Evolutionary conservation across 2,113 vertebrate genomes (phyloP).

Genomic region (Odontophorus gujanensis): DNA sequence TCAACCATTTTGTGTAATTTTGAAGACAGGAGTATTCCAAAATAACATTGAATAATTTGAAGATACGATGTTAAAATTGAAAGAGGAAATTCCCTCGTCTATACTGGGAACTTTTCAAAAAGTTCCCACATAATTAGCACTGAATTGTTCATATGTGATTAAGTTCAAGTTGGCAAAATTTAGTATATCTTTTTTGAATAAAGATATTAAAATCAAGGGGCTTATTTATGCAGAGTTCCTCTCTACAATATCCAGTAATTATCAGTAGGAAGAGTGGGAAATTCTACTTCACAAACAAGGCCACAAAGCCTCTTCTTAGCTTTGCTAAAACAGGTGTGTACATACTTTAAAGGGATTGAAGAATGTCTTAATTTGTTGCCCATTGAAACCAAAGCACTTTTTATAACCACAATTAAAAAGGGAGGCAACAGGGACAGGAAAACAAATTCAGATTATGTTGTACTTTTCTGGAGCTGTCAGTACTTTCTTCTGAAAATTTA

Average conservation of each 20-base stretch:
- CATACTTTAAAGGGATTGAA: conserved; percentile 37
- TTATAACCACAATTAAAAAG: conserved; percentile 65
- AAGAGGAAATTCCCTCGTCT: background rate
- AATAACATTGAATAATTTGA: background rate
- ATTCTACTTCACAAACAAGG: background rate
- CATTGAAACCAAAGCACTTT: conserved; percentile 49
- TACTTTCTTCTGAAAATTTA: conserved; percentile 50
- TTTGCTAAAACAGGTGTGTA: conserved; percentile 45
- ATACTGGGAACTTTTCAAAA: background rate
- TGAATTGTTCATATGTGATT: background rate
- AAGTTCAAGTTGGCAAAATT: background rate
- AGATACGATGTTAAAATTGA: background rate
- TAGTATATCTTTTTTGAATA: background rate
- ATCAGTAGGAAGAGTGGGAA: rapidly evolving
- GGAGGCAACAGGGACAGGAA: conserved; percentile 46
- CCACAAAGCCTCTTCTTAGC: background rate
- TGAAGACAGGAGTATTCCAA: background rate
- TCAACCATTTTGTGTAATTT: background rate
- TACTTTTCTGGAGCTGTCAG: background rate
- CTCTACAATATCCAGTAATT: background rate
- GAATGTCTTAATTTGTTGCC: conserved; percentile 61
- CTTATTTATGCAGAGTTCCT: background rate
- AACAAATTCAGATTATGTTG: conserved; percentile 19
- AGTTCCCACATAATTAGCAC: background rate
- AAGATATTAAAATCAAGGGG: background rate